Evolutionary conservation across 2,888 invertebrate genomes (phyloP).

Genomic region (Leptopilina myrica): DNA sequence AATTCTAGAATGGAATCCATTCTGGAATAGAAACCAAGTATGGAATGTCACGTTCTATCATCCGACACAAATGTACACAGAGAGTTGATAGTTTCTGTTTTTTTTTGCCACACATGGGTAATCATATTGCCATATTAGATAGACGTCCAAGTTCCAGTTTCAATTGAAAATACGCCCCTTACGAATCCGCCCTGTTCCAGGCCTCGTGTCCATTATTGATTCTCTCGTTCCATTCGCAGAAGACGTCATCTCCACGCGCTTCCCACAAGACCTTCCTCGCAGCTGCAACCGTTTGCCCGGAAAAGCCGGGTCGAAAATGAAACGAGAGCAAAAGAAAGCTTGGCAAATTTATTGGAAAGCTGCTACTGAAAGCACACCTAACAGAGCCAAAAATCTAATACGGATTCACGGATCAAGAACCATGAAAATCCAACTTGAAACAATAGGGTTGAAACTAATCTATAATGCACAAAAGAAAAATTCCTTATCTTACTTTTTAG

Average conservation of each 20-base stretch:
- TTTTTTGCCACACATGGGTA: neutral
- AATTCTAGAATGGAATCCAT: neutral
- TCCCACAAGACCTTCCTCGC: conserved; percentile 33
- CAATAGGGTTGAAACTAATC: neutral
- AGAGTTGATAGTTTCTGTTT: neutral
- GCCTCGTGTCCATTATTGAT: conserved; percentile 42
- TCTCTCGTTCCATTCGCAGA: conserved; percentile 31
- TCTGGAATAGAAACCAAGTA: neutral
- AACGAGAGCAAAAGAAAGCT: conserved; percentile 50
- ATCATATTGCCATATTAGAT: conserved; percentile 26
- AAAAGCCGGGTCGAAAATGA: conserved; percentile 44
- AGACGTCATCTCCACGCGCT: conserved; percentile 36
- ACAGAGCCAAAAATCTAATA: neutral
- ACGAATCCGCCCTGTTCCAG: conserved; percentile 33
- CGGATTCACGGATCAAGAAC: conserved; percentile 21
- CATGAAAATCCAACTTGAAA: conserved; percentile 11
- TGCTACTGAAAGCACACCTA: conserved; percentile 29
- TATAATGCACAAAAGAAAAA: neutral
- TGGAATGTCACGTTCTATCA: conserved; percentile 14
- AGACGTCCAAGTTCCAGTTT: conserved; percentile 49
- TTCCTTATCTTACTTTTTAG: no score
- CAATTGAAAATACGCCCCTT: conserved; percentile 49
- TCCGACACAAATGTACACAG: neutral
- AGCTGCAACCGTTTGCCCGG: conserved; percentile 40
- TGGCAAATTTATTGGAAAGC: conserved; percentile 38